Evolutionary conservation across 2,888 invertebrate species (phyloP), one percentile per base, ranked within the genome.

Genomic region (Heliconius sara): DNA sequence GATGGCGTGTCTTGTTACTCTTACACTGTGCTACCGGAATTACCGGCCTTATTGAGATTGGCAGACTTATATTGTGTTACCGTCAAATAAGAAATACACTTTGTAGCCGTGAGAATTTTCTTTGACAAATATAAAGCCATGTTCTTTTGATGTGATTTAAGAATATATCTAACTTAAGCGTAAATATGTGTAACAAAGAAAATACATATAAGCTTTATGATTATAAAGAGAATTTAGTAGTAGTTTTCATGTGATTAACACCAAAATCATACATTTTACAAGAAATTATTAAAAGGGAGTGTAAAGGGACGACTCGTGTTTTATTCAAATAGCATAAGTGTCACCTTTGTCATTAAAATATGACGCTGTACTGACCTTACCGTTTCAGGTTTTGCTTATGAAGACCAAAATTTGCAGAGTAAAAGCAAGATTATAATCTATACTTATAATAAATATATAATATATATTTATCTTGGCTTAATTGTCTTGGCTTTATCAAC

Each of bases 291-390:
- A 34, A 57, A 57, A 47, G 43, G 70, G 70, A 43, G 16, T 43
- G 25, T 7, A 16, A 70, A 47, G 70, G 70, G 70, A 43, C 43
- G 43, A 13, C 25, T 25, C 43, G 25, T 47, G 25, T 70, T 70
- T 70, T 70, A 70, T 70, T 43, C 70, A 43, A 70, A 70, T 70
- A 70, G 39, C 60, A 63, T 77, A 76, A 77, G 75, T 83, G 68
- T 66, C 74, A 34, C 67, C 79, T 22, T 79, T 27, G 27, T 27
- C 73, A 81, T 83, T 79, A 83, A 83, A 74, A 77, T 72, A 77
- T 80, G 65, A 80, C 76, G 80, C 77, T 79, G 60, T 77, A 73
- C 80, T 79, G 79, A 73, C 77, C 77, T 39, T 34, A 74, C 19
- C 68, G n/a, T 74, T 12, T 27, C 63, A 66, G 13, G 47, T 78